Percentiles rank a stretch among this genome's conserved stretches.
These are phyloP conservation scores for Matsumyia berberina DNA, from an alignment of 2,888 invertebrate species.

Conservation along the genomic window DNA sequence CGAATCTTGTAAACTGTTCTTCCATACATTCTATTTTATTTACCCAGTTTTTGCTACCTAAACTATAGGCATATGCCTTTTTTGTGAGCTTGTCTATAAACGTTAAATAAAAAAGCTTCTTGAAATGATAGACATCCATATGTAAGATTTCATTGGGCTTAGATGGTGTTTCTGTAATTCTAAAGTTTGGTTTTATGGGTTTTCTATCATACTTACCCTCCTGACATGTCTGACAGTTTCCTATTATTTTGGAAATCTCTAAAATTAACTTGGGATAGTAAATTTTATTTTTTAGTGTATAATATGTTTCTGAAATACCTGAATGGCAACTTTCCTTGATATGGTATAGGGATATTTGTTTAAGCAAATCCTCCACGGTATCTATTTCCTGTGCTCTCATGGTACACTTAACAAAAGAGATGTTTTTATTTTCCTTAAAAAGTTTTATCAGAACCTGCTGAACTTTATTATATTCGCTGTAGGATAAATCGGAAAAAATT, in stretches of 20 bases:
- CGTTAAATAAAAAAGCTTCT: conserved; percentile 24
- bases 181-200: neutral
- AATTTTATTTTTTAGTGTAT: conserved; percentile 12
- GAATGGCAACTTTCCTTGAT: conserved; percentile 31
- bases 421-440: no score
- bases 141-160: conserved; percentile 35
- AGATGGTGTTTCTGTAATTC: conserved; percentile 10
- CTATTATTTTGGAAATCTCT: no score
- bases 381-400: conserved; percentile 15
- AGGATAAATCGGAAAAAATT: no score
- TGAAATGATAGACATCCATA: conserved; percentile 33
- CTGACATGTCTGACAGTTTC: no score
- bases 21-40: no score
- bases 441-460: no score
- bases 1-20: no score
- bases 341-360: conserved; percentile 23
- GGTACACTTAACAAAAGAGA: conserved; percentile 1
- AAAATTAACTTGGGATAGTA: conserved; percentile 32
- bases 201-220: conserved; percentile 23
- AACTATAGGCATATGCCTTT: conserved; percentile 29
- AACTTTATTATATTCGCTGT: no score
- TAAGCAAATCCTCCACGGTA: conserved; percentile 22
- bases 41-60: conserved; percentile 15
- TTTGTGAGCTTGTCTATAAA: conserved; percentile 33
- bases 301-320: conserved; percentile 25